Evolutionary conservation across 2,113 vertebrate species (phyloP), one percentile per base, ranked within the genome.

Genomic region (Takifugu flavidus): DNA sequence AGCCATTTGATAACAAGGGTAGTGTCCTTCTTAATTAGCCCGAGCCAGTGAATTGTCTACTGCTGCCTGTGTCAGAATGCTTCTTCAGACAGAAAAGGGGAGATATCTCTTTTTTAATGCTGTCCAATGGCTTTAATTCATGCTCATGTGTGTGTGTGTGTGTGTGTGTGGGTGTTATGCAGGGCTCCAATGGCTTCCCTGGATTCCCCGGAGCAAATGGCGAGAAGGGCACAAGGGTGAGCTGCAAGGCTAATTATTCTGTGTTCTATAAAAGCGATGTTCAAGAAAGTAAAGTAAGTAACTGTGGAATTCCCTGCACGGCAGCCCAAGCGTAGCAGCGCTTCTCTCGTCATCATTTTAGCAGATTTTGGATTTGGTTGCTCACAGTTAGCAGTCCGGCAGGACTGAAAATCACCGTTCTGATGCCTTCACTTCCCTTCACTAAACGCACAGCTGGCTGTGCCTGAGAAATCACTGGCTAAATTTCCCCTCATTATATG

Each of bases 191-290:
- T 5, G 90, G 90, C 44, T 91, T 91, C 67, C 3, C 14, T 0
- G 90, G 90, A 63, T 89, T 91, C 71, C 44, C 86, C 1, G 90
- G 90, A 50, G 74, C 89, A 1, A 90, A 88, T 0, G 90, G 90
- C 72, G 90, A 91, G 72, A 91, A 91, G 54, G 90, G 90, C 57
- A 67, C 65, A 57, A 84, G 90, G 80, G 90, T 91, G 67, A 82
- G 87, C 4, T 28, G 13, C 28, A 25, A 43, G 31, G 50, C 53
- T 13, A 1, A 12, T 59, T 56, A 51, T 58, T 53, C 20, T 50
- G 26, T 28, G 5, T 44, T 43, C 25, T 58, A 2, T 72, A 26
- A 53, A 53, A 55, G n/a, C 31, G 14, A 58, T 34, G 13, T 13
- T 28, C 6, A 12, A 20, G 20, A 20, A 20, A 20, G 20, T 20